A percentile compares a stretch with the other conserved stretches of the same genome.
Evolutionary conservation across 2,888 invertebrate genomes (phyloP).

Genomic region (Hirtodrosophila cameraria): DNA sequence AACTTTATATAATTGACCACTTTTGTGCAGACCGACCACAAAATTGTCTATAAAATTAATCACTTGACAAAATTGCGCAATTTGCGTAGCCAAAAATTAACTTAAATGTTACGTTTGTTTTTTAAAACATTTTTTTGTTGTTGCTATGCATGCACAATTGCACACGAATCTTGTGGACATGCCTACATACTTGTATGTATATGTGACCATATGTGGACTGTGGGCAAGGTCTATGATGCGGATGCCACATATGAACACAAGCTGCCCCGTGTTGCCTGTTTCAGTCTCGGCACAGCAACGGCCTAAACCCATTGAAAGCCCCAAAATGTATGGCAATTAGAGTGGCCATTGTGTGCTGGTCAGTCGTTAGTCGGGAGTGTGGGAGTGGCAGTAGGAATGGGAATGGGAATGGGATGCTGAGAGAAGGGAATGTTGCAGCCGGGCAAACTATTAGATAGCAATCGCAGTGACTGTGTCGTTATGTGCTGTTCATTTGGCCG

Average conservation of each 20-base stretch:
- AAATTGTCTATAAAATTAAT: constrained; percentile 74
- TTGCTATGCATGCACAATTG: constrained; percentile 70
- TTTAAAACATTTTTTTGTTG: too few relatives aligned
- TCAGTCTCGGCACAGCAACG: constrained; percentile 27
- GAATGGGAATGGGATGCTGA: not conserved
- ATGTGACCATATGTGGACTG: not conserved
- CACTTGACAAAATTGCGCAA: constrained; percentile 73
- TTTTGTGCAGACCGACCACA: constrained; percentile 46
- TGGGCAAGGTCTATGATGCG: not conserved
- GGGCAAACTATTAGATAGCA: constrained; percentile 74
- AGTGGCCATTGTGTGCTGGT: constrained; percentile 70
- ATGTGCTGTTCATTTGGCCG: constrained; percentile 73
- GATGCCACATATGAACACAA: constrained; percentile 6
- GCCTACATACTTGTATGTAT: not conserved
- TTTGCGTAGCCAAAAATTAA: constrained; percentile 76
- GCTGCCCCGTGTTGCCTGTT: constrained; percentile 8
- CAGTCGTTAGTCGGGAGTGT: constrained; percentile 30
- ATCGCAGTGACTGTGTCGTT: constrained; percentile 53
- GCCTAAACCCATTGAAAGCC: constrained; percentile 77
- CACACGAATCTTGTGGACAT: constrained; percentile 29
- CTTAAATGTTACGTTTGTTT: constrained; percentile 65
- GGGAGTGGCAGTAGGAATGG: not conserved
- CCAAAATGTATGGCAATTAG: constrained; percentile 83
- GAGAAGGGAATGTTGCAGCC: too few relatives aligned
- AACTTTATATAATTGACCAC: constrained; percentile 29